Base-by-base conservation (phyloP, 2,888 invertebrate genomes). In the Drosophila tanythrix region DNA sequence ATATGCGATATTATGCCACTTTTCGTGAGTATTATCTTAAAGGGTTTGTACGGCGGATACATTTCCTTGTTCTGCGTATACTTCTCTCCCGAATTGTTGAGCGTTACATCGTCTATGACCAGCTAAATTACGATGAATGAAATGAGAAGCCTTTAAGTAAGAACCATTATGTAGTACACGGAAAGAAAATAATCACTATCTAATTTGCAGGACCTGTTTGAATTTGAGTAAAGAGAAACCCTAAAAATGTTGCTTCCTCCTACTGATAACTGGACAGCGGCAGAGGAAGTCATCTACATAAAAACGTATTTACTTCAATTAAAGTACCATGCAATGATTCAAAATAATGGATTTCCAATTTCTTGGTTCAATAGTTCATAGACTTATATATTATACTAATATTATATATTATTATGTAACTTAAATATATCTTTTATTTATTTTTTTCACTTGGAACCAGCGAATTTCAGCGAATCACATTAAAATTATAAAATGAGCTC, bases 1-100 rank as follows among this genome's bases (percentile, higher is more conserved):
- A 93, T 77, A 81, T 93, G 91, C 6, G 92, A 91, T 31, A 93
- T 92, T 11, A 90, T 90, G 3, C 93, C 92, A n/a, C 93, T 91
- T 29, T 84, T 69, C n/a, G 89, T 92, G 3, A 93, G 83, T 2
- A 90, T 88, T 36, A 93, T 92, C 82, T 92, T 93, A 58, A 93
- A 93, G 15, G 93, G 93, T 53, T 93, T 93, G 56, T 93, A 93
- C 3, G 93, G 92, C 38, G 93, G 92, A 81, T 92, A 92, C 93
- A 93, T 93, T 79, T 93, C 93, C 83, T 93, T 93, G 74, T 92
- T 93, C 74, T 93, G 93, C 57, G 91, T 80, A 72, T 93, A 93
- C 77, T 93, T 93, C 71, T 93, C 93, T 25, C 93, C 93, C 15
- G 93, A 92, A 78, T 93, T 93, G 62, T 93, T 93, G 1, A 93